Base-by-base conservation (phyloP, 1,140 invertebrate species). In the Lerema accius region DNA sequence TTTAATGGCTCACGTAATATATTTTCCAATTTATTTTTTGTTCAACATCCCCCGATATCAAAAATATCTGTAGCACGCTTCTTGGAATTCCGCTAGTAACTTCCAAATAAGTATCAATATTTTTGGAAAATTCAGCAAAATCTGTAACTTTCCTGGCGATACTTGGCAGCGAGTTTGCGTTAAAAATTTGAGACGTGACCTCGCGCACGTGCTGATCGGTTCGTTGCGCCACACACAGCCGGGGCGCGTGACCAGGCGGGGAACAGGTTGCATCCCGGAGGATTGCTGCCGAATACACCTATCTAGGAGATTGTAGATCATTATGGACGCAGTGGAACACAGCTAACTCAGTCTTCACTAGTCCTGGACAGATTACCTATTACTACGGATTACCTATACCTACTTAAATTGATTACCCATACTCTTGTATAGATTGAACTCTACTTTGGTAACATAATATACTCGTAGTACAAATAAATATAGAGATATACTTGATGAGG, bases 71-170 rank as follows among this genome's bases (percentile, higher is more conserved):
- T 32, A 32, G 9, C 28, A 32, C 4, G 28, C 28, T 32, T 10
- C 28, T 32, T 32, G 28, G 7, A 32, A 32, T 32, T 32, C 28
- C 7, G 28, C 28, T 4, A 48, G 19, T 26, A 23, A 48, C 11
- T 14, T 48, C 45, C 23, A 26, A 48, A 48, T 32, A 32, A 32
- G 45, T 50, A 50, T 50, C 26, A 50, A 50, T 50, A 50, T 50
- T 50, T 35, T 48, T 50, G 4, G 14, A n/a, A 35, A 50, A 35
- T 50, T 35, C 48, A 35, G 48, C 48, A 23, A 16, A 32, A 3
- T 16, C 11, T 16, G 26, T 35, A 35, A 50, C 28, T 5, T 50
- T 16, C 13, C 28, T 50, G 48, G 26, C 11, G 48, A 50, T 50
- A 50, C 28, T 50, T 35, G 48, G 48, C 28, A 50, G 13, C 26